Percentiles rank a stretch among this genome's conserved stretches.
phyloP scores from a whole-genome alignment of 2,113 vertebrate genomes.

The Puffinus mauretanicus region DNA sequence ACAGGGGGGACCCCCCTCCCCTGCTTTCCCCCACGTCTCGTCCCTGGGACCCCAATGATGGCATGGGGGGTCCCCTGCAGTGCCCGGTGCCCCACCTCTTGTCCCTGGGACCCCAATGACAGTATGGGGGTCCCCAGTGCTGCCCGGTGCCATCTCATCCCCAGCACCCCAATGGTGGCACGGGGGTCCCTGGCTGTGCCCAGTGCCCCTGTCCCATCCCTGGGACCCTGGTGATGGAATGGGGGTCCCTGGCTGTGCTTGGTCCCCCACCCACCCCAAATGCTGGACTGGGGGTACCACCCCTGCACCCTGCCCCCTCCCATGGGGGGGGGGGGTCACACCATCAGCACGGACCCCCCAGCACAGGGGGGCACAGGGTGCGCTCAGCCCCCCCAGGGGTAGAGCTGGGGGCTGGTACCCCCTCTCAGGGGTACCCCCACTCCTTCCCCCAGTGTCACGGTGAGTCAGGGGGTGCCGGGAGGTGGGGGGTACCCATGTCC shows the following conservation, averaged over 20 bases:
- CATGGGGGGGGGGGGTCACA: background rate
- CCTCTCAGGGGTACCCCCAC: background rate
- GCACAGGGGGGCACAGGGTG: background rate
- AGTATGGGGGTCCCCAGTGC: background rate
- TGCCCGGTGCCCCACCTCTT: background rate
- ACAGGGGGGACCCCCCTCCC: rapidly evolving
- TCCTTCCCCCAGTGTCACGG: rapidly evolving
- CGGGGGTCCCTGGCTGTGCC: background rate
- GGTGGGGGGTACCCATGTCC: rapidly evolving
- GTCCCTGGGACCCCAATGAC: background rate
- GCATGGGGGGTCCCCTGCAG: background rate
- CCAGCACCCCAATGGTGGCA: rapidly evolving
- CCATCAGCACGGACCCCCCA: background rate
- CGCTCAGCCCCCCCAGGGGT: background rate
- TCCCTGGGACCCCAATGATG: background rate
- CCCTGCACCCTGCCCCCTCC: background rate
- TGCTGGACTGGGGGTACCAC: background rate
- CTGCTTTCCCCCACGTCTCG: rapidly evolving
- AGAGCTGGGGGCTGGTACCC: background rate
- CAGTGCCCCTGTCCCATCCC: background rate
- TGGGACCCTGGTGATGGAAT: rapidly evolving
- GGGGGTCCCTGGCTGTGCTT: background rate
- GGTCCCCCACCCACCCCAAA: too few species aligned
- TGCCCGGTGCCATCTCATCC: background rate
- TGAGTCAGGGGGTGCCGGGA: rapidly evolving